Evolutionary conservation across 2,888 invertebrate species (phyloP).

Genomic region (Chrysolina americana): DNA sequence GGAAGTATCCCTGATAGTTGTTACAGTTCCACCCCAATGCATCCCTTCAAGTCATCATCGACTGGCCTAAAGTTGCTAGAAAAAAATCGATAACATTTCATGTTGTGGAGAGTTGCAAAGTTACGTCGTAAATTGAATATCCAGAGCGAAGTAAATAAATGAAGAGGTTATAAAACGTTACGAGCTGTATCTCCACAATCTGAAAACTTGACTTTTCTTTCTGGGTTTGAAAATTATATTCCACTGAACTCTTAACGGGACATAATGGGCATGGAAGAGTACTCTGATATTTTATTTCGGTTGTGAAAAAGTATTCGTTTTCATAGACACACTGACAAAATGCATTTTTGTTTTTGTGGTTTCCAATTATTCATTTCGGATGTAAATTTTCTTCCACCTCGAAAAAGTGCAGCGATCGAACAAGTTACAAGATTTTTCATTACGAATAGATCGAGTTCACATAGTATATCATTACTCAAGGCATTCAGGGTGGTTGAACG

Average conservation of each 20-base stretch:
- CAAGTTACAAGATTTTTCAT: too few species aligned
- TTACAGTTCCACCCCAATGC: neutral
- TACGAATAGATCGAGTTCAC: too few species aligned
- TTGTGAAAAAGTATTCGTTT: too few species aligned
- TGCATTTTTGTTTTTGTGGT: too few species aligned
- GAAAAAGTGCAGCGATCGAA: too few species aligned
- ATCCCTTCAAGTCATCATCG: neutral
- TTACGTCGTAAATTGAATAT: constrained; percentile 11
- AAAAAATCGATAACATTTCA: constrained; percentile 9
- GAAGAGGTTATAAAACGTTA: constrained; percentile 17
- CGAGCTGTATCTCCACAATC: constrained; percentile 13
- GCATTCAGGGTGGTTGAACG: too few species aligned
- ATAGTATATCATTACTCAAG: too few species aligned
- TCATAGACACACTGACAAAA: too few species aligned
- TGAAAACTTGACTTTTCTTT: neutral
- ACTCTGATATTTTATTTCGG: too few species aligned
- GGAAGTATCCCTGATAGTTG: neutral
- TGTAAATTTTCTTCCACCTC: too few species aligned
- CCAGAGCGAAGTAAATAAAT: constrained; percentile 7
- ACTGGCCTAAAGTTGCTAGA: neutral
- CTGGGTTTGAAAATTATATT: neutral
- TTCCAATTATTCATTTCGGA: too few species aligned
- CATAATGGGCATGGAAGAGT: neutral
- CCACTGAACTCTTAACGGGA: neutral
- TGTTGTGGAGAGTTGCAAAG: constrained; percentile 6